Conservation (phyloP, 2,888 invertebrate species). For the Electrophaes corylata region DNA sequence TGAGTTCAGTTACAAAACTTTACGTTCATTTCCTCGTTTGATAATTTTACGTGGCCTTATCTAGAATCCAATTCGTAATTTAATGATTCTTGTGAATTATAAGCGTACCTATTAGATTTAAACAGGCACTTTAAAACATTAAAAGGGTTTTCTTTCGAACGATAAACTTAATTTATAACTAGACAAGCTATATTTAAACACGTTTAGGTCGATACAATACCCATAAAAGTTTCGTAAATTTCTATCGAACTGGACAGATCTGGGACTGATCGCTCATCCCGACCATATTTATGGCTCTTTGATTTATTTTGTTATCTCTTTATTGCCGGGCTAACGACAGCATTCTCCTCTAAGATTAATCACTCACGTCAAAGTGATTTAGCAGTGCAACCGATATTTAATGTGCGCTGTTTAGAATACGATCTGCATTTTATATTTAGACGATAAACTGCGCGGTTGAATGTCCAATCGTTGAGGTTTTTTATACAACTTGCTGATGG, state of each 20-base stretch:
- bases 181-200: slow-evolving; percentile 70
- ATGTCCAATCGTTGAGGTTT: slow-evolving; percentile 64
- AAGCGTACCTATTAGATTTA: slow-evolving; percentile 40
- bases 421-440: slow-evolving; percentile 74
- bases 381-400: slow-evolving; percentile 82
- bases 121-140: slow-evolving; percentile 38
- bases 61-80: slow-evolving; percentile 47
- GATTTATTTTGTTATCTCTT: slow-evolving; percentile 84
- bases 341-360: slow-evolving; percentile 82
- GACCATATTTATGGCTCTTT: slow-evolving; percentile 78
- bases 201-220: slow-evolving; percentile 66
- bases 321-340: slow-evolving; percentile 82
- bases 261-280: slow-evolving; percentile 79
- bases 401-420: slow-evolving; percentile 79
- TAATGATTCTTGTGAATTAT: slow-evolving; percentile 54
- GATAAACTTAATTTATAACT: slow-evolving; percentile 76
- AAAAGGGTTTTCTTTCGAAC: slow-evolving; percentile 59
- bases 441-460: slow-evolving; percentile 59
- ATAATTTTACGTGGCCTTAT: slow-evolving; percentile 37
- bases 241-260: slow-evolving; percentile 71
- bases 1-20: slow-evolving; percentile 56
- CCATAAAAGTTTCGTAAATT: slow-evolving; percentile 77
- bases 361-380: slow-evolving; percentile 81
- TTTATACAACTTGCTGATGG: no score
- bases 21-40: slow-evolving; percentile 46